Conservation (phyloP, 2,113 vertebrate genomes). For the Hassar affinis region DNA sequence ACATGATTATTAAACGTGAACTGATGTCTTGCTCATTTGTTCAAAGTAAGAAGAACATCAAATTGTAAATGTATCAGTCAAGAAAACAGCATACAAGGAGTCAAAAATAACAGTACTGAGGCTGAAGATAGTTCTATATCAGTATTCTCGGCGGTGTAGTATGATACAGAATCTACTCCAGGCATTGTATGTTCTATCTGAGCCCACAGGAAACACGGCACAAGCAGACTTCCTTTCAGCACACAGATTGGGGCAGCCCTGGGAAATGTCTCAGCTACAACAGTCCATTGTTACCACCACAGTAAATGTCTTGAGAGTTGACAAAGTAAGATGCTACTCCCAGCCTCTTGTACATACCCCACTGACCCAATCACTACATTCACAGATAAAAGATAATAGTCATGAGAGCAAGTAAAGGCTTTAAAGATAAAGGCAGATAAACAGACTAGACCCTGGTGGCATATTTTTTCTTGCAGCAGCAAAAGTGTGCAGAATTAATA, state of each 20-base stretch:
- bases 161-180: constrained; percentile 1
- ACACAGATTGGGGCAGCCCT: constrained; percentile 24
- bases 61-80: not conserved
- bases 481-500: constrained; percentile 4
- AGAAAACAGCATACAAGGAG: not conserved
- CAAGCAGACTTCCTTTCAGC: constrained; percentile 37
- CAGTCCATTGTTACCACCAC: constrained; percentile 33
- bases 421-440: not conserved
- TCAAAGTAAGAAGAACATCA: too few species aligned
- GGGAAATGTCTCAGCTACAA: constrained; percentile 40
- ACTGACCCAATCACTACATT: constrained; percentile 12
- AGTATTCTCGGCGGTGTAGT: not conserved
- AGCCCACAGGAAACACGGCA: constrained; percentile 38
- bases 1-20: not conserved
- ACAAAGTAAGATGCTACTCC: constrained; percentile 39
- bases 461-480: constrained; percentile 1
- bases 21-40: not conserved
- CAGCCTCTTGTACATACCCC: constrained; percentile 18
- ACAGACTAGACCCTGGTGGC: not conserved
- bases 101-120: not conserved
- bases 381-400: constrained; percentile 27
- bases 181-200: constrained; percentile 9
- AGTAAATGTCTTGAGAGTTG: constrained; percentile 27
- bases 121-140: not conserved
- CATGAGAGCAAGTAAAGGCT: constrained; percentile 18